Percentiles rank a stretch among this genome's conserved stretches.
Evolutionary conservation across 2,113 vertebrate species (phyloP).

Genomic region (Andinoacara biseriatus): DNA sequence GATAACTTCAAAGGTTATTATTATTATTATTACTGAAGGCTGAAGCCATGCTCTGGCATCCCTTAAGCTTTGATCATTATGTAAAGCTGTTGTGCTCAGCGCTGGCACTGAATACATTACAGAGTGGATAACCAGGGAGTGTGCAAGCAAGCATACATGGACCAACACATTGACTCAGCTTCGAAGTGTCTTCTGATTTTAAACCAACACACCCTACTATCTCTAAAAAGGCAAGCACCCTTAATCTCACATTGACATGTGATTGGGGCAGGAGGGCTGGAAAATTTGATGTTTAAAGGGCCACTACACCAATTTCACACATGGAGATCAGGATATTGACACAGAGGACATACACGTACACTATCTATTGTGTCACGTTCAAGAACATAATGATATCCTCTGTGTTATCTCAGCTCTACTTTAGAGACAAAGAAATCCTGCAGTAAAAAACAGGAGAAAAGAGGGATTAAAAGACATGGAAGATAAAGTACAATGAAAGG

Average conservation of each 20-base stretch:
- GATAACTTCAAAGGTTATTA: slow-evolving; percentile 75
- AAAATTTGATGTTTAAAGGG: neutral
- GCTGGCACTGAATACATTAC: slow-evolving; percentile 63
- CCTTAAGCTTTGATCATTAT: slow-evolving; percentile 75
- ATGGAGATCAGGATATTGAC: neutral
- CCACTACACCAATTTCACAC: neutral
- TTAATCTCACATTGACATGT: slow-evolving; percentile 1
- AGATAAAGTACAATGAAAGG: too few species aligned
- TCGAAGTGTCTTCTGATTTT: slow-evolving; percentile 18
- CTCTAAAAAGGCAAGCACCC: neutral
- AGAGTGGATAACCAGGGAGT: slow-evolving; percentile 50
- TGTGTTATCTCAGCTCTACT: neutral
- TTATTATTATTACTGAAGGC: slow-evolving; percentile 70
- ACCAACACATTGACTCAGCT: slow-evolving; percentile 54
- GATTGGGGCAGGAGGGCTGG: neutral
- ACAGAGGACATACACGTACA: neutral
- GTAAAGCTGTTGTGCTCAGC: slow-evolving; percentile 72
- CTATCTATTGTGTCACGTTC: neutral
- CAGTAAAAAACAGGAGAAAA: neutral
- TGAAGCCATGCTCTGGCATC: slow-evolving; percentile 67
- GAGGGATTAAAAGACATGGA: neutral
- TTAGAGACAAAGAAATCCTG: neutral
- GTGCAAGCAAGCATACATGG: slow-evolving; percentile 25
- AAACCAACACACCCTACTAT: neutral
- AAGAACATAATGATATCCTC: neutral